A percentile compares a stretch with the other conserved stretches of the same genome.
Evolutionary conservation across 1,140 invertebrate genomes (phyloP).

Genomic region (Bombus sylvicola): DNA sequence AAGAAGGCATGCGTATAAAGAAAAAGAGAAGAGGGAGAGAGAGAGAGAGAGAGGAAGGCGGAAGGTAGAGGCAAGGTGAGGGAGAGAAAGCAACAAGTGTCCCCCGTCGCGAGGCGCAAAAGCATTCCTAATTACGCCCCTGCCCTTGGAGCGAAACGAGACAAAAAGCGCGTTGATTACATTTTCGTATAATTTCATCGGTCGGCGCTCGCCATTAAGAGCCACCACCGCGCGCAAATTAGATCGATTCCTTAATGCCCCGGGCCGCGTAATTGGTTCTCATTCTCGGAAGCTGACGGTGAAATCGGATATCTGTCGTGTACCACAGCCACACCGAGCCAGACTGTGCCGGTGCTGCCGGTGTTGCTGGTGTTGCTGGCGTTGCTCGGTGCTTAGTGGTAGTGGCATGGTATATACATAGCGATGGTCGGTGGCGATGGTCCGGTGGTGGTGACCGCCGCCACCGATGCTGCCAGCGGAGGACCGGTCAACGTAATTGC

Average conservation of each 20-base stretch:
- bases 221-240: slow-evolving; percentile 70
- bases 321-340: slow-evolving; percentile 1
- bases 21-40: slow-evolving; percentile 42
- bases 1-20: slow-evolving; percentile 49
- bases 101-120: slow-evolving; percentile 81
- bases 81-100: slow-evolving; percentile 78
- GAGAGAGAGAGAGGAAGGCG: slow-evolving; percentile 49
- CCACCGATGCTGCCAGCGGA: neutral
- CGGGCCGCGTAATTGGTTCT: slow-evolving; percentile 74
- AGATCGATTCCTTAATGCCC: slow-evolving; percentile 76
- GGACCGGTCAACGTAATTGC: slow-evolving; percentile 65
- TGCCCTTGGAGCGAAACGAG: slow-evolving; percentile 78
- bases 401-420: neutral
- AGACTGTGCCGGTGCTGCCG: neutral
- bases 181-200: slow-evolving; percentile 81
- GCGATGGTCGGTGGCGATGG: neutral
- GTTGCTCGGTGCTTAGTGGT: neutral
- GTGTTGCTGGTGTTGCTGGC: neutral
- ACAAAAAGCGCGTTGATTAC: slow-evolving; percentile 82
- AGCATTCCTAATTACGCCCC: slow-evolving; percentile 82
- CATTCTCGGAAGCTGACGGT: slow-evolving; percentile 71
- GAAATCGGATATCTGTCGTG: slow-evolving; percentile 72
- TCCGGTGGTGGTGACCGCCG: neutral
- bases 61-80: slow-evolving; percentile 60
- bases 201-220: slow-evolving; percentile 74